Percentiles rank a stretch among this genome's conserved stretches.
phyloP scores from a whole-genome alignment of 2,797 vertebrate genomes.

The Eulemur albifrons region DNA sequence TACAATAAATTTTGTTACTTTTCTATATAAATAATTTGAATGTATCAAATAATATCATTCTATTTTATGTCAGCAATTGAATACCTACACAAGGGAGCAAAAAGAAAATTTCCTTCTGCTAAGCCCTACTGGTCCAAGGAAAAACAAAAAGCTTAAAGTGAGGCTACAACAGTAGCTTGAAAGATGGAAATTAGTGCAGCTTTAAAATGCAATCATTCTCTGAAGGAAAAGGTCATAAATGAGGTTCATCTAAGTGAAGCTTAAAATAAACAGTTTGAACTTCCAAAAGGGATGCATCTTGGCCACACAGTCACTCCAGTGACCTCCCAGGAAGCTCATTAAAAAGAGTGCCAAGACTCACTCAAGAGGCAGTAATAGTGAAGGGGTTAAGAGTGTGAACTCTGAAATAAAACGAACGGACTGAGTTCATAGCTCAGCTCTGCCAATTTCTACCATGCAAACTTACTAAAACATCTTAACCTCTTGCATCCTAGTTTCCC shows the following conservation, averaged over 20 bases:
- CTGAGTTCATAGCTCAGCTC: slow-evolving; percentile 10
- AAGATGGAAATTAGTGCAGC: background rate
- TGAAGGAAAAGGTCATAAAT: slow-evolving; percentile 31
- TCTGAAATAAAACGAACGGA: background rate
- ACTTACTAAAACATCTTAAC: background rate
- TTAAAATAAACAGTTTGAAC: slow-evolving; percentile 36
- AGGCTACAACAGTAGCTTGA: background rate
- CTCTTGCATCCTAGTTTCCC: background rate
- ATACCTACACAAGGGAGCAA: background rate
- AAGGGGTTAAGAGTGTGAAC: background rate
- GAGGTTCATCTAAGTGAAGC: background rate
- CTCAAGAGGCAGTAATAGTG: background rate
- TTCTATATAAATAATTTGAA: background rate
- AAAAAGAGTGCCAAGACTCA: background rate
- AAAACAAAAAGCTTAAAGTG: background rate
- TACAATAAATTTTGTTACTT: background rate
- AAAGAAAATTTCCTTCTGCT: background rate
- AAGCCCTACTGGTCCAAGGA: background rate
- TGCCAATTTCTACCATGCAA: background rate
- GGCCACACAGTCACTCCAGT: background rate
- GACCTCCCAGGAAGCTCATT: background rate
- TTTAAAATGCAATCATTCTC: background rate
- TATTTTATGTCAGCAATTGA: background rate
- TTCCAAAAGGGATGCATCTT: background rate
- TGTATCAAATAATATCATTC: background rate